Evolutionary conservation across 2,888 invertebrate species (phyloP).

Genomic region (Allacma fusca): DNA sequence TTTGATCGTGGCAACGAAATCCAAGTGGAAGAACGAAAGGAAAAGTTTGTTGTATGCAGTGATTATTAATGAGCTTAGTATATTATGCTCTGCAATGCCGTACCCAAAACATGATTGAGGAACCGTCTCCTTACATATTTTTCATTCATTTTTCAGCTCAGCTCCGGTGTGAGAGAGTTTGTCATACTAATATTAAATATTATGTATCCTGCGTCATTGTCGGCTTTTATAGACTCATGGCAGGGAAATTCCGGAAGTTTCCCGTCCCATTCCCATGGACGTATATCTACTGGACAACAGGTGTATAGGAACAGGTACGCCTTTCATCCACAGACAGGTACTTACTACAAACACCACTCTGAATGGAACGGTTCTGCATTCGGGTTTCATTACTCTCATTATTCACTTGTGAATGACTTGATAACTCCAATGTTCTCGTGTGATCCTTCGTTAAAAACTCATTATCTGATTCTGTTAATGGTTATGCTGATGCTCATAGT

Average conservation of each 20-base stretch:
- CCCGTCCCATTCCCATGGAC: slow-evolving; percentile 25
- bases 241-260: slow-evolving; percentile 22
- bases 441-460: slow-evolving; percentile 9
- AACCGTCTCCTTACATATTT: too few relatives aligned
- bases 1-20: slow-evolving; percentile 35
- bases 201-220: background rate
- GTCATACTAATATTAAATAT: background rate
- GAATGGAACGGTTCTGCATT: background rate
- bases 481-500: background rate
- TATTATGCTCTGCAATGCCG: background rate
- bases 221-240: background rate
- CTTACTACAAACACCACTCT: background rate
- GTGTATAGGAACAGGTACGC: slow-evolving; percentile 4
- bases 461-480: slow-evolving; percentile 3
- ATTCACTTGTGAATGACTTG: slow-evolving; percentile 1
- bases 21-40: background rate
- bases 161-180: background rate
- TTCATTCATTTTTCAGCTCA: slow-evolving; percentile 24
- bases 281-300: background rate
- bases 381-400: background rate
- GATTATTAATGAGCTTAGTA: background rate
- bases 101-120: too few relatives aligned
- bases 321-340: background rate
- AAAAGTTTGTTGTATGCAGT: background rate
- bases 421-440: background rate